A percentile compares a stretch with the other conserved stretches of the same genome.
Conservation (phyloP, 1,140 invertebrate genomes). For the Penaeus chinensis region DNA sequence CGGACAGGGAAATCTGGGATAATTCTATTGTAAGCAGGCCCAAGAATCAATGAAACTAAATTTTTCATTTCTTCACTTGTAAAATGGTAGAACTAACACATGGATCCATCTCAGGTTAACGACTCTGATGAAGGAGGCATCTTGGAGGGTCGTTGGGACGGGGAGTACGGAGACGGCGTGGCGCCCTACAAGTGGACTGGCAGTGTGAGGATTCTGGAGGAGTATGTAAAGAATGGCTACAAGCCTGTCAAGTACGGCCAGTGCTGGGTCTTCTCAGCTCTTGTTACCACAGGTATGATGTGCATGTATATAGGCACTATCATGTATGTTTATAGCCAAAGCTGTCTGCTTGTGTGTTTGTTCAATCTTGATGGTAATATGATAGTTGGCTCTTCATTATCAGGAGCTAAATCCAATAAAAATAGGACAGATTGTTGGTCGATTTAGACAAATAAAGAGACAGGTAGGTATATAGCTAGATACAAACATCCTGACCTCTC, state of each 20-base stretch:
- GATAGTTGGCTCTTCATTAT: too few relatives aligned
- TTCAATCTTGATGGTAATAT: too few relatives aligned
- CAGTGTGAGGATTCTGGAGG: slow-evolving; percentile 74
- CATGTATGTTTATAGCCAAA: background rate
- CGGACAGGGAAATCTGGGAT: too few relatives aligned
- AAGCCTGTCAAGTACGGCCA: slow-evolving; percentile 79
- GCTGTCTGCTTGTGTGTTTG: background rate
- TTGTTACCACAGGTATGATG: slow-evolving; percentile 75
- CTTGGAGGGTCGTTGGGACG: slow-evolving; percentile 79
- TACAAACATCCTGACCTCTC: too few relatives aligned
- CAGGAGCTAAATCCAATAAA: too few relatives aligned
- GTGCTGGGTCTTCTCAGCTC: slow-evolving; percentile 83
- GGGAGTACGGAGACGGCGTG: slow-evolving; percentile 78
- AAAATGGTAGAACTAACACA: background rate
- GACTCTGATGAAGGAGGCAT: slow-evolving; percentile 79
- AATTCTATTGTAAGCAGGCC: too few relatives aligned
- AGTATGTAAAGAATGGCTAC: slow-evolving; percentile 73
- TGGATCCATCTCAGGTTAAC: slow-evolving; percentile 72
- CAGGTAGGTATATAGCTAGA: background rate
- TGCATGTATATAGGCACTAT: background rate
- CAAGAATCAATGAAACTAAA: background rate
- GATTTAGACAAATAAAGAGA: background rate
- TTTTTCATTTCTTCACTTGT: slow-evolving; percentile 12
- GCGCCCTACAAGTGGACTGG: slow-evolving; percentile 78
- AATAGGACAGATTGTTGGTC: too few relatives aligned